Base-by-base conservation (phyloP, 1,140 invertebrate species). In the Oryctes rhinoceros region DNA sequence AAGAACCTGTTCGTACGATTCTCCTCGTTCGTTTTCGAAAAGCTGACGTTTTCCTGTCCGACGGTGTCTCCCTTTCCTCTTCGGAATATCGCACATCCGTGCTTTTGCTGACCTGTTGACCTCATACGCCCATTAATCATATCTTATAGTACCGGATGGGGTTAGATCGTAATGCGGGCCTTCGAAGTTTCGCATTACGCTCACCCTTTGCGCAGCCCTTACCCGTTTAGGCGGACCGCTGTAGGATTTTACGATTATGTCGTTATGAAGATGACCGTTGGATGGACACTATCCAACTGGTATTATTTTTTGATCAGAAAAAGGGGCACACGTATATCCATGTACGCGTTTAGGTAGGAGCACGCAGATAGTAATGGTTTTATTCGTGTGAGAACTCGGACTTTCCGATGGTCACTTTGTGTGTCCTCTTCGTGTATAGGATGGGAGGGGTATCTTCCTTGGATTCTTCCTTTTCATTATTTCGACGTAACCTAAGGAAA, bases 91-190 rank as follows among this genome's bases (percentile, higher is more conserved):
- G 65, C 65, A 71, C 65, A 71, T 71, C 65, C 65, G 65, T 71
- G 35, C 65, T 71, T 71, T 71, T 24, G 65, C 65, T 44, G 75
- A 76, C 75, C 75, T 49, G 75, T 76, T 76, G 75, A 76, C 75
- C 75, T 49, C 75, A n/a, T 49, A 47, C 39, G 75, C 75, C 75
- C 75, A 76, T 76, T 76, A 76, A 76, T 76, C 75, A 76, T 76
- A 76, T 76, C 75, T 76, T 76, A 47, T 76, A 47, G 39, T 48
- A 18, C n/a, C 75, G 37, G 24, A 35, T 35, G 24, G 65, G 65
- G 65, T 71, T 67, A 67, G 65, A 30, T 11, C 65, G 65, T 20
- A 71, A 24, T 71, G 35, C 65, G 65, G 24, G 35, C 20, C 65
- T 35, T 35, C 18, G 18, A 30, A 71, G 65, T 30, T 71, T 15